These are phyloP conservation scores for Choreutis nemorana DNA, from an alignment of 2,888 invertebrate genomes.

Conservation along the genomic window DNA sequence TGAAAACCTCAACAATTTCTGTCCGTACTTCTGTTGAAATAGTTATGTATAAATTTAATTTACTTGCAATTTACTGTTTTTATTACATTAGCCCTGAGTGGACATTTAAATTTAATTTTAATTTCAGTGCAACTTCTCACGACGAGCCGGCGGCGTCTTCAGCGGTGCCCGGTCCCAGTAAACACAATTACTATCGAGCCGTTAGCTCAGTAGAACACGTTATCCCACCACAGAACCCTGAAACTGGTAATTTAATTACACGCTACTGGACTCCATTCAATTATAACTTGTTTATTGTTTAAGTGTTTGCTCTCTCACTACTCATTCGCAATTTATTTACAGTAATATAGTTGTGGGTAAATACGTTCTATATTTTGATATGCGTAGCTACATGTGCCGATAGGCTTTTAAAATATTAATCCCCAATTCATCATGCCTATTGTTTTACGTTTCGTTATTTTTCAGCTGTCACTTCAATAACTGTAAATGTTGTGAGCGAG, in stretches of 20 bases:
- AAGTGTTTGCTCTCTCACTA: slow-evolving; percentile 1
- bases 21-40: no score
- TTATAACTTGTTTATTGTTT: slow-evolving; percentile 3
- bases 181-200: slow-evolving; percentile 21
- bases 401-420: no score
- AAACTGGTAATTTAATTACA: slow-evolving; percentile 33
- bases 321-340: neutral
- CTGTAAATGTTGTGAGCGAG: slow-evolving; percentile 36
- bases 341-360: no score
- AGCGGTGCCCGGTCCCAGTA: slow-evolving; percentile 20
- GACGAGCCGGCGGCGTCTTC: slow-evolving; percentile 33
- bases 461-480: slow-evolving; percentile 29
- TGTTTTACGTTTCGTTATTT: slow-evolving; percentile 5
- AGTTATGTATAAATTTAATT: no score
- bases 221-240: slow-evolving; percentile 24
- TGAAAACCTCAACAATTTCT: no score
- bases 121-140: slow-evolving; percentile 34
- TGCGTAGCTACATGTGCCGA: no score
- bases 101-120: no score
- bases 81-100: no score
- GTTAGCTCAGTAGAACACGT: slow-evolving; percentile 33
- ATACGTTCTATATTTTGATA: no score
- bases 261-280: neutral
- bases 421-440: slow-evolving; percentile 3
- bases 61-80: no score